phyloP scores from a whole-genome alignment of 2,888 invertebrate species.

The Ophioninae sp. region DNA sequence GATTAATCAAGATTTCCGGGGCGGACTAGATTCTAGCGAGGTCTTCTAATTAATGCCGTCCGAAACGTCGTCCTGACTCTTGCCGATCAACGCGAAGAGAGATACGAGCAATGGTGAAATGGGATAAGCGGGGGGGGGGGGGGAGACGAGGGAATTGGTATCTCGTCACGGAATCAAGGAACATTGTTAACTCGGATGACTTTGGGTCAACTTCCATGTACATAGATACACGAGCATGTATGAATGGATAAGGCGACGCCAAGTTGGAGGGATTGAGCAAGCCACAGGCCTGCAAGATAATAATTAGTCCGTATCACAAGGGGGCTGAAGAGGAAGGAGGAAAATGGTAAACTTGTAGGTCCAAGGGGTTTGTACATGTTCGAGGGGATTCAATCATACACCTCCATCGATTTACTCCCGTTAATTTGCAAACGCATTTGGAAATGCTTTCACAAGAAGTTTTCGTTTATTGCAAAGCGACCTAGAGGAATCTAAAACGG shows the following conservation, averaged over 20 bases:
- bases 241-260: neutral
- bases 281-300: conserved; percentile 29
- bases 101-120: conserved; percentile 29
- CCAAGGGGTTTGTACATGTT: neutral
- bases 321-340: neutral
- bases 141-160: conserved; percentile 18
- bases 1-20: conserved; percentile 62
- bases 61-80: conserved; percentile 35
- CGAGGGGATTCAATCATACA: no score
- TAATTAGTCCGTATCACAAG: conserved; percentile 18
- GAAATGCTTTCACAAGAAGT: neutral
- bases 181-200: conserved; percentile 56
- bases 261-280: conserved; percentile 29
- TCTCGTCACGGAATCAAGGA: conserved; percentile 51
- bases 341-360: neutral
- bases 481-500: no score
- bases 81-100: conserved; percentile 21
- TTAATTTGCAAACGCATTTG: neutral
- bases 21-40: conserved; percentile 58
- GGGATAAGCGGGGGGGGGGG: conserved; percentile 5
- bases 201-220: conserved; percentile 18
- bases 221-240: neutral
- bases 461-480: no score
- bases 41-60: conserved; percentile 63
- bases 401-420: neutral